Percentiles rank a stretch among this genome's conserved stretches.
Evolutionary conservation across 35 echinoderm and acorn worm genomes (phyloP).

Genomic region (Apostichopus parvimensis): DNA sequence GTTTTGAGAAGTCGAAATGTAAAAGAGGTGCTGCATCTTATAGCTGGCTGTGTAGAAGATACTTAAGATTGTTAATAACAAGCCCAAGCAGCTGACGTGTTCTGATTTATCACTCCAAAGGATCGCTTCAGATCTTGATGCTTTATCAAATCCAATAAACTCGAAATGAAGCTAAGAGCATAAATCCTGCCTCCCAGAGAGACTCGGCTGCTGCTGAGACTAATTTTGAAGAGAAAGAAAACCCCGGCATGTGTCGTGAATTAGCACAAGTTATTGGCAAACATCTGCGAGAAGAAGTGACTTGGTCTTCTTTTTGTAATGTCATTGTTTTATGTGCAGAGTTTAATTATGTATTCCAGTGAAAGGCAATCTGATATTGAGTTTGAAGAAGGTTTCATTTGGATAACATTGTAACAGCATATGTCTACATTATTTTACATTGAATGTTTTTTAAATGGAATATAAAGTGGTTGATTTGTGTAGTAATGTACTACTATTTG

Average conservation of each 20-base stretch:
- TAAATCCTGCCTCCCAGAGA: slow-evolving; percentile 29
- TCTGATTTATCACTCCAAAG: slow-evolving; percentile 37
- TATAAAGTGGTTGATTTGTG: too few species aligned
- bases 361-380: too few species aligned
- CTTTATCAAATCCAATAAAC: slow-evolving; percentile 51
- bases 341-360: background rate
- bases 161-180: slow-evolving; percentile 34
- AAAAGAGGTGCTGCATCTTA: background rate
- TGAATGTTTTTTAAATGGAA: too few species aligned
- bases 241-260: background rate
- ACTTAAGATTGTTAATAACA: slow-evolving; percentile 24
- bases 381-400: too few species aligned
- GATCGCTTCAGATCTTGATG: slow-evolving; percentile 39
- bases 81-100: slow-evolving; percentile 25
- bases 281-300: background rate
- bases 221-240: slow-evolving; percentile 10
- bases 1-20: slow-evolving; percentile 14
- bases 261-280: slow-evolving; percentile 22
- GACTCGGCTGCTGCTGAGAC: background rate
- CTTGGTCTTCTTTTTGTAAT: background rate
- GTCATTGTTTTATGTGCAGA: slow-evolving; percentile 12
- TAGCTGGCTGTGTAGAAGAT: background rate
- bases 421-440: too few species aligned
- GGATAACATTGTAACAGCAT: too few species aligned
- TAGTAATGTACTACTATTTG: too few species aligned